These are phyloP conservation scores for Holcopasites calliopsidis DNA, from an alignment of 1,140 invertebrate species.

Conservation along the genomic window DNA sequence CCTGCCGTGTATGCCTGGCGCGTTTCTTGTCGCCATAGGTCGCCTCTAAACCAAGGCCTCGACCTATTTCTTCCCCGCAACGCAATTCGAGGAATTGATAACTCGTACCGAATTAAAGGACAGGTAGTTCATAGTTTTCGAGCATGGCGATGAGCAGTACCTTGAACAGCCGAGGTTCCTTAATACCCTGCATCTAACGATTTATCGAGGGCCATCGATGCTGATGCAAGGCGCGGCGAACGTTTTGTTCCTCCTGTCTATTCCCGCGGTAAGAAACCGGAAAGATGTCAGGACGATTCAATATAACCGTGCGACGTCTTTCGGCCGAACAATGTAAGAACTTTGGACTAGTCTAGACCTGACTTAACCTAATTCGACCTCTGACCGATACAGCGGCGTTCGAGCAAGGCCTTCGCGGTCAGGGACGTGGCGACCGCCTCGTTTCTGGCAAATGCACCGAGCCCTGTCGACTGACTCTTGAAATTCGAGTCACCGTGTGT, in stretches of 20 bases:
- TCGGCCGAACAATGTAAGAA: not conserved
- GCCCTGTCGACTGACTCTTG: not conserved
- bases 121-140: no score
- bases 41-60: not conserved
- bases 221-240: not conserved
- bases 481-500: not conserved
- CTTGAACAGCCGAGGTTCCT: not conserved
- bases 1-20: not conserved
- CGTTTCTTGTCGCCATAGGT: not conserved
- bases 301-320: not conserved
- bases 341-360: conserved; percentile 26
- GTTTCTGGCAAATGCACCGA: conserved; percentile 17
- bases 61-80: not conserved
- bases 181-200: not conserved
- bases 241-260: not conserved
- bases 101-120: not conserved
- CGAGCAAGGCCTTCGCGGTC: conserved; percentile 39
- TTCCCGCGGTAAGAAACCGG: not conserved
- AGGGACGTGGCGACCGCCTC: conserved; percentile 24
- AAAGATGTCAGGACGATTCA: not conserved
- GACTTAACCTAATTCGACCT: conserved; percentile 38
- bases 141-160: not conserved
- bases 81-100: not conserved
- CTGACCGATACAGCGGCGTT: conserved; percentile 14
- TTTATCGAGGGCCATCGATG: not conserved